Conservation (phyloP, 2,113 vertebrate genomes). For the Pelecanus crispus region DNA sequence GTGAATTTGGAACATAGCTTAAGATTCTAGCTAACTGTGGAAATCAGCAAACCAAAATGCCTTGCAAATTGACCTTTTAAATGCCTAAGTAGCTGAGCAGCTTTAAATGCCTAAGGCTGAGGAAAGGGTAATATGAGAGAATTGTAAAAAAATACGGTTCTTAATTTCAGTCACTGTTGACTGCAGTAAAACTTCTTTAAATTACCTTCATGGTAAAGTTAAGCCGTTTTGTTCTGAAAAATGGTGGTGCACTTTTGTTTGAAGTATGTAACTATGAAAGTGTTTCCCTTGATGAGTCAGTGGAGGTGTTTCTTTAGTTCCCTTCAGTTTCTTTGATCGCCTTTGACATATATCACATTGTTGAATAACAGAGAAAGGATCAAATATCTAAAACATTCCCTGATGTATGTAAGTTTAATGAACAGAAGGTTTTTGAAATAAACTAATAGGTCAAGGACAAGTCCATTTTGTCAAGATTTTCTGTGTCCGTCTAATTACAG, state of each 20-base stretch:
- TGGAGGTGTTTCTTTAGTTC: constrained; percentile 1
- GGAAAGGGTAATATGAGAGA: neutral
- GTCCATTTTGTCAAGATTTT: constrained; percentile 37
- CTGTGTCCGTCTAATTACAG: constrained; percentile 5
- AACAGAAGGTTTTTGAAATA: constrained; percentile 51
- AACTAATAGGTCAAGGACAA: constrained; percentile 41
- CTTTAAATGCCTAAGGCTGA: neutral
- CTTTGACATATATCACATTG: neutral
- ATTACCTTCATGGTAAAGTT: neutral
- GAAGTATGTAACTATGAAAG: neutral
- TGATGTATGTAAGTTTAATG: constrained; percentile 44
- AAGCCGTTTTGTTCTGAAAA: neutral
- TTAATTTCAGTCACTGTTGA: neutral
- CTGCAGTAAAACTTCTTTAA: neutral
- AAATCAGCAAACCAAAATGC: neutral
- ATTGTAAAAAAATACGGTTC: neutral
- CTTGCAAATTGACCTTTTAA: neutral
- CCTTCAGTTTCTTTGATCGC: neutral
- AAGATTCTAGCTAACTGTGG: neutral
- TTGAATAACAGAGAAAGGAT: constrained; percentile 27
- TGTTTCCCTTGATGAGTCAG: neutral
- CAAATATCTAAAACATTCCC: constrained; percentile 17
- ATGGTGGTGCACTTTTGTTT: neutral
- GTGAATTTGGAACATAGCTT: neutral
- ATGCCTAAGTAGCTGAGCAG: neutral